phyloP scores from a whole-genome alignment of 1,140 invertebrate genomes.

The Antheraea mylitta region DNA sequence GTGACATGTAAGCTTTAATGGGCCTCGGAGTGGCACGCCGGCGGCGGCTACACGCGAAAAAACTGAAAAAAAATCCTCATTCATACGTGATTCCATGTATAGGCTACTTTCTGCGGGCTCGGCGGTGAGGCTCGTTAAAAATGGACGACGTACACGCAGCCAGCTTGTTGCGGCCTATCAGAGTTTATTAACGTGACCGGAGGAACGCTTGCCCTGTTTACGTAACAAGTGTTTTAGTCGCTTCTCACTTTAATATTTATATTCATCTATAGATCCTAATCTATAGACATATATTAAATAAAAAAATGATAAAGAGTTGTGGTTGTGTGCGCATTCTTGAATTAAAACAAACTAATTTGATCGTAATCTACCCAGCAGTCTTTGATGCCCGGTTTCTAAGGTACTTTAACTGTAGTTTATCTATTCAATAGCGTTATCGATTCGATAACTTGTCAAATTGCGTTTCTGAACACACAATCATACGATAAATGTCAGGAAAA shows the following conservation, averaged over 20 bases:
- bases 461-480: too few species aligned
- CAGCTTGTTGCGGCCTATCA: constrained; percentile 70
- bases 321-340: too few species aligned
- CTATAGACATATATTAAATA: too few species aligned
- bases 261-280: too few species aligned
- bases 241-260: constrained; percentile 15
- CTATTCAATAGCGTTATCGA: too few species aligned
- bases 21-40: constrained; percentile 66
- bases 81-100: constrained; percentile 77
- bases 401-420: too few species aligned
- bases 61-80: constrained; percentile 73
- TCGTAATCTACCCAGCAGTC: too few species aligned
- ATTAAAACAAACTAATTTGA: too few species aligned
- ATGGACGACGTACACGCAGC: constrained; percentile 64
- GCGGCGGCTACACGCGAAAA: constrained; percentile 66
- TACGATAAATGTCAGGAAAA: too few species aligned
- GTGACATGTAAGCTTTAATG: constrained; percentile 78
- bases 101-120: constrained; percentile 74
- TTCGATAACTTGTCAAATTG: too few species aligned
- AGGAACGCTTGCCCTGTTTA: constrained; percentile 47
- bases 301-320: too few species aligned
- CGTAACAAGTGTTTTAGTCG: constrained; percentile 39
- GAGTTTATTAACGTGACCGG: constrained; percentile 69
- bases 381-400: too few species aligned
- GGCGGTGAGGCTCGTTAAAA: constrained; percentile 72